Base-by-base conservation (phyloP, 2,113 vertebrate species). In the Probosciger aterrimus region DNA sequence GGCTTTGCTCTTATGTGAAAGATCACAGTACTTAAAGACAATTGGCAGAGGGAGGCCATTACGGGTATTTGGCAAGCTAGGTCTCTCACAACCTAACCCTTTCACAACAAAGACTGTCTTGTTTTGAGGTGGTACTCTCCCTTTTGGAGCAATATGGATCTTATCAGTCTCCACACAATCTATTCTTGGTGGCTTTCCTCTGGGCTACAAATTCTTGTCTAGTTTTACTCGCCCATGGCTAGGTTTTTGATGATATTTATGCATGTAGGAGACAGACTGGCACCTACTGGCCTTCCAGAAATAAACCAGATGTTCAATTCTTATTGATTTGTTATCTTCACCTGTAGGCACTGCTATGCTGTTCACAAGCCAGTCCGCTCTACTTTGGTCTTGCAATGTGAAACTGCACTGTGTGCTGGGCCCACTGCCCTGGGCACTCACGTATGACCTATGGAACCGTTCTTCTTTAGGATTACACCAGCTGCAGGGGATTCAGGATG, bases 21-120 rank as follows among this genome's bases (percentile, higher is more conserved):
- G 90, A 94, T 88, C 84, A 73, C 49, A 57, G 69, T 70, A 81
- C 75, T 96, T 93, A 92, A 82, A 93, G 73, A 90, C 88, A 92
- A 82, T 83, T 90, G 90, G 90, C 64, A 88, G 69, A 63, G 59
- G 46, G 59, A 90, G 74, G 24, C 83, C 86, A 77, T 94, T 80
- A 67, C 0, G 25, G 67, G 71, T 94, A 64, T 93, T 93, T 96
- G 96, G 93, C 94, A 96, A 25, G 41, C 69, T 37, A 22, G 69
- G 65, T 31, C 69, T 94, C 93, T 85, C 83, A 86, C 83, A 83
- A 15, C 89, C 81, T 92, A 87, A 71, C 52, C 80, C 73, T 89
- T 91, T 79, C 91, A 64, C 86, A 93, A 97, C 94, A 97, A 97
- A 97, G 92, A 31, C 69, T 18, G 67, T 69, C 96, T 97, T 97